These are phyloP conservation scores for Cephus sareptanus DNA, from an alignment of 2,888 invertebrate genomes.

Conservation along the genomic window DNA sequence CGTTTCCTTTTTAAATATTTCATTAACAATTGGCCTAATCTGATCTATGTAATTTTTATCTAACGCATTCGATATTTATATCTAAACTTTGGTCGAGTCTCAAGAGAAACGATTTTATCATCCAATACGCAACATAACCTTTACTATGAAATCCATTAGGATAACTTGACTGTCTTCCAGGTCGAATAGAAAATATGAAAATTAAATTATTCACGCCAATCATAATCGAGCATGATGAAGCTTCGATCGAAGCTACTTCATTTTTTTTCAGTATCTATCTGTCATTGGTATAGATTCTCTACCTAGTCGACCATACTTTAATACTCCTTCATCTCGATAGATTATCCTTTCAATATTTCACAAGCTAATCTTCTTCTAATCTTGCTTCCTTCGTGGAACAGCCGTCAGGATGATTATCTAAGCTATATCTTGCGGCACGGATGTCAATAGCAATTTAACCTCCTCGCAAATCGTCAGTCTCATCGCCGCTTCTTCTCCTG, in stretches of 20 bases:
- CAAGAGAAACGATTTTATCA: not conserved
- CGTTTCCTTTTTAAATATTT: not conserved
- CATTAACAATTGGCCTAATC: not conserved
- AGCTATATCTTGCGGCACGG: not conserved
- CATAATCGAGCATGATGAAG: not conserved
- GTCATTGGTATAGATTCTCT: not conserved
- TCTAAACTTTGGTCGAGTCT: not conserved
- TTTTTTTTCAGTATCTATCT: not conserved
- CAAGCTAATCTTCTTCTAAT: not conserved
- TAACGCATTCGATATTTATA: not conserved
- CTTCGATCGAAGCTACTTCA: not conserved
- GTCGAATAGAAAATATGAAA: not conserved
- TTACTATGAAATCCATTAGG: not conserved
- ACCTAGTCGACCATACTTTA: not conserved
- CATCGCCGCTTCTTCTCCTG: slow-evolving; percentile 54
- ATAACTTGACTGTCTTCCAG: not conserved
- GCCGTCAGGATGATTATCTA: not conserved
- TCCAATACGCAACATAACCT: not conserved
- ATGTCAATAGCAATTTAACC: slow-evolving; percentile 34
- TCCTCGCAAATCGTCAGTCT: slow-evolving; percentile 50
- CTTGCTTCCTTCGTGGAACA: not conserved
- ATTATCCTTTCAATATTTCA: not conserved
- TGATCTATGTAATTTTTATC: not conserved
- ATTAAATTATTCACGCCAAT: not conserved
- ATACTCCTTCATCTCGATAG: not conserved